These are phyloP conservation scores for Chrysogorgia sp. DNA, from an alignment of 92 coral and sea anemone genomes.

Conservation along the genomic window DNA sequence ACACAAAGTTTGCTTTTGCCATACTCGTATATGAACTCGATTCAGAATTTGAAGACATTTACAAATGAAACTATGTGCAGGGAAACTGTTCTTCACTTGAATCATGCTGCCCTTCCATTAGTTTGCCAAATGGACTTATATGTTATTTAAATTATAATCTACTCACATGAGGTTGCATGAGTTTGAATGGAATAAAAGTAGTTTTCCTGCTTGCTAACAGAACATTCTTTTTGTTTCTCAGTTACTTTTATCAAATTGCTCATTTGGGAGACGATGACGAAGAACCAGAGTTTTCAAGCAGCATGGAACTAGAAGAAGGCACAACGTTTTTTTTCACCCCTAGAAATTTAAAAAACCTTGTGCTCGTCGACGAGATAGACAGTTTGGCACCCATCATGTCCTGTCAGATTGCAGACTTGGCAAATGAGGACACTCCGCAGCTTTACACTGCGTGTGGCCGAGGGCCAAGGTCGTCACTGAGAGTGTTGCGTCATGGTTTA, in stretches of 20 bases:
- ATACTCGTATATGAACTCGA: too few relatives aligned
- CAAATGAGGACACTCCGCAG: conserved; percentile 98
- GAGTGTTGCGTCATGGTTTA: conserved; percentile 92
- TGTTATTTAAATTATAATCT: too few relatives aligned
- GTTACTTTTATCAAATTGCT: conserved; percentile 97
- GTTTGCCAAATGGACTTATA: too few relatives aligned
- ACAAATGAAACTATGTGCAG: too few relatives aligned
- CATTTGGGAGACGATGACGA: conserved; percentile 99
- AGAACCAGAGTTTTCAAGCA: conserved; percentile 96
- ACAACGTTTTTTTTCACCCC: conserved; percentile 96
- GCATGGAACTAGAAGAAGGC: conserved; percentile 95
- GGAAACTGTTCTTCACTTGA: too few relatives aligned
- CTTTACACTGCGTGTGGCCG: conserved; percentile 94
- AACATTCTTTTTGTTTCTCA: conserved; percentile 21
- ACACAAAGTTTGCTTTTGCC: too few relatives aligned
- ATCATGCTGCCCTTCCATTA: too few relatives aligned
- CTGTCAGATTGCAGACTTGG: conserved; percentile 97
- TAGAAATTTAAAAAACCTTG: conserved; percentile 87
- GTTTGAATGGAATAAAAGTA: too few relatives aligned
- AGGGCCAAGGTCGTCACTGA: conserved; percentile 87
- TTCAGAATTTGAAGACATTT: too few relatives aligned
- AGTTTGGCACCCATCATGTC: conserved; percentile 96
- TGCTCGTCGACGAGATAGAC: conserved; percentile 94
- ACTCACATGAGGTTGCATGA: too few relatives aligned
- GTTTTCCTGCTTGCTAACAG: too few relatives aligned